Evolutionary conservation across 2,113 vertebrate genomes (phyloP).

Genomic region (Theristicus caerulescens): DNA sequence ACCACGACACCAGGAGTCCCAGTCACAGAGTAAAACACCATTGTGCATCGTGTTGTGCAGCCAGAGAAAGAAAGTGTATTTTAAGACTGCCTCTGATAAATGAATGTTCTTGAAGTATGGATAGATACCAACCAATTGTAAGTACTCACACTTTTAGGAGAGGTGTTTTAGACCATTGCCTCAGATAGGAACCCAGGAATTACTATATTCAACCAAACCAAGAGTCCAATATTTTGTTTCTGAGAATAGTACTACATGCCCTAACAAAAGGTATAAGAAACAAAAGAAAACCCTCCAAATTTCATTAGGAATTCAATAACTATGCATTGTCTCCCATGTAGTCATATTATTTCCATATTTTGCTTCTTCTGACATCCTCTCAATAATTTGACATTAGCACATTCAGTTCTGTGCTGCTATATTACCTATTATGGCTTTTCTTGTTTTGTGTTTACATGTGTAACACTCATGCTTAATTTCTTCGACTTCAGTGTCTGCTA

Average conservation of each 20-base stretch:
- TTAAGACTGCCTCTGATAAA: neutral
- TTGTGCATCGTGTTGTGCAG: neutral
- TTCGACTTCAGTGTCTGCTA: neutral
- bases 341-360: neutral
- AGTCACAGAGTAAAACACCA: neutral
- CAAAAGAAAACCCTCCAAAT: neutral
- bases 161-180: neutral
- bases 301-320: neutral
- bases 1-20: neutral
- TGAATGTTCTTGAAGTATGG: neutral
- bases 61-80: neutral
- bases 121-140: neutral
- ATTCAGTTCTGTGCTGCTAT: neutral
- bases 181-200: neutral
- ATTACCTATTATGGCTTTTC: neutral
- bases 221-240: neutral
- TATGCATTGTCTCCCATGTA: neutral
- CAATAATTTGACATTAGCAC: neutral
- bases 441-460: neutral
- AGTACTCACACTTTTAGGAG: neutral
- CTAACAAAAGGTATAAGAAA: neutral
- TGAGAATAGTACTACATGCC: neutral
- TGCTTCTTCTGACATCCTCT: neutral
- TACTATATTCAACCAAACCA: neutral
- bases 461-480: neutral